These are phyloP conservation scores for Brachionus rubens DNA, from an alignment of 1,140 invertebrate genomes.

Conservation along the genomic window DNA sequence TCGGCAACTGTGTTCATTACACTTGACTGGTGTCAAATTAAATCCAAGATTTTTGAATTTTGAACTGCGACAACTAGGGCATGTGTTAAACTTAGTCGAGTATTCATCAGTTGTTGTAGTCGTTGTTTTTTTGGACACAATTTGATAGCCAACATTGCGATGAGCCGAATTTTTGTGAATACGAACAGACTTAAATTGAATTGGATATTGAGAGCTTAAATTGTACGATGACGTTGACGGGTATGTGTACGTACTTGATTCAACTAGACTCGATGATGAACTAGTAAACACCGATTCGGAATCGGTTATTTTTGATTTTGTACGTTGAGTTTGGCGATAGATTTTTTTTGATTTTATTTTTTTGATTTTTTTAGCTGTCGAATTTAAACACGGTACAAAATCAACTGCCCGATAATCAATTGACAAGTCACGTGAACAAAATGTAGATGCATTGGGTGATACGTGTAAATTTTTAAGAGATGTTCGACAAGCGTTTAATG, in stretches of 20 bases:
- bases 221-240: not conserved
- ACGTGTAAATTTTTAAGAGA: conserved; percentile 1
- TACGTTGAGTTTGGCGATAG: not conserved
- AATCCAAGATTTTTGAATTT: conserved; percentile 11
- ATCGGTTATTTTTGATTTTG: not conserved
- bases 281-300: not conserved
- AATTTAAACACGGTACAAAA: conserved; percentile 22
- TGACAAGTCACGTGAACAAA: not conserved
- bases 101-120: conserved; percentile 20
- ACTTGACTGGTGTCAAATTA: conserved; percentile 17
- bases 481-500: conserved; percentile 19
- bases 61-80: not conserved
- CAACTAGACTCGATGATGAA: not conserved
- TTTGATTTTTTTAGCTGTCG: conserved; percentile 1
- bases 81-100: conserved; percentile 23
- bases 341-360: not conserved
- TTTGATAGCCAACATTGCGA: conserved; percentile 24
- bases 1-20: not conserved
- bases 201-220: not conserved
- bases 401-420: not conserved
- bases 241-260: conserved; percentile 24
- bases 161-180: not conserved
- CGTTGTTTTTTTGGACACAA: not conserved
- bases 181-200: not conserved
- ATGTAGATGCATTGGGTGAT: not conserved